Percentiles rank a stretch among this genome's conserved stretches.
phyloP scores from a whole-genome alignment of 2,113 vertebrate species.

The Cebus imitator region DNA sequence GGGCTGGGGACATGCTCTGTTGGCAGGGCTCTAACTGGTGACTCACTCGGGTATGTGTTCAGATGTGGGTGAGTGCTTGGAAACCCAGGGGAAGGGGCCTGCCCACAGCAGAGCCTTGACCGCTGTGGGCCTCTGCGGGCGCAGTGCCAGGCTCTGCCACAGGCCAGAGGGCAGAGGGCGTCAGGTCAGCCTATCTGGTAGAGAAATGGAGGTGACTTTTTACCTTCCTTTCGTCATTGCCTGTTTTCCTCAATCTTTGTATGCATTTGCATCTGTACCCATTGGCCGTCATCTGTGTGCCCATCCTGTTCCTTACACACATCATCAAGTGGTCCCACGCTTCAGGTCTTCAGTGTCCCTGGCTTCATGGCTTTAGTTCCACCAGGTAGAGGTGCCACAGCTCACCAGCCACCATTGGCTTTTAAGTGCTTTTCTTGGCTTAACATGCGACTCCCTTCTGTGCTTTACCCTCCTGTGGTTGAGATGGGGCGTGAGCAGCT shows the following conservation, averaged over 20 bases:
- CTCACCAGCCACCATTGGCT: neutral
- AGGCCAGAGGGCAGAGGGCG: rapidly evolving
- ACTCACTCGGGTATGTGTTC: neutral
- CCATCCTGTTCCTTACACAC: rapidly evolving
- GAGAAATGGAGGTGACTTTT: neutral
- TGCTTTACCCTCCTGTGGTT: neutral
- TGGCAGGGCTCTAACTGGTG: neutral
- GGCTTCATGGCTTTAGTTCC: rapidly evolving
- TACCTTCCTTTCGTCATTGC: neutral
- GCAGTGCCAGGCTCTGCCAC: neutral
- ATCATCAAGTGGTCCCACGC: rapidly evolving
- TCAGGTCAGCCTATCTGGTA: neutral
- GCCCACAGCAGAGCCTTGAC: neutral
- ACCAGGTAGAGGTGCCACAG: rapidly evolving
- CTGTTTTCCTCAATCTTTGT: neutral
- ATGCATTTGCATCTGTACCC: neutral
- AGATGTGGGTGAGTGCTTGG: too few relatives aligned
- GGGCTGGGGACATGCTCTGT: neutral
- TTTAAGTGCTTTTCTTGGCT: neutral
- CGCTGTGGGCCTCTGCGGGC: rapidly evolving
- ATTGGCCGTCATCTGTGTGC: neutral
- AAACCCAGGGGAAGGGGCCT: neutral
- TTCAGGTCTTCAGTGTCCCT: neutral
- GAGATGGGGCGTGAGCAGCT: neutral
- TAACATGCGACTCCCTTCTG: neutral